Base-by-base conservation (phyloP, 2,113 vertebrate genomes). In the Dissostichus mawsoni region DNA sequence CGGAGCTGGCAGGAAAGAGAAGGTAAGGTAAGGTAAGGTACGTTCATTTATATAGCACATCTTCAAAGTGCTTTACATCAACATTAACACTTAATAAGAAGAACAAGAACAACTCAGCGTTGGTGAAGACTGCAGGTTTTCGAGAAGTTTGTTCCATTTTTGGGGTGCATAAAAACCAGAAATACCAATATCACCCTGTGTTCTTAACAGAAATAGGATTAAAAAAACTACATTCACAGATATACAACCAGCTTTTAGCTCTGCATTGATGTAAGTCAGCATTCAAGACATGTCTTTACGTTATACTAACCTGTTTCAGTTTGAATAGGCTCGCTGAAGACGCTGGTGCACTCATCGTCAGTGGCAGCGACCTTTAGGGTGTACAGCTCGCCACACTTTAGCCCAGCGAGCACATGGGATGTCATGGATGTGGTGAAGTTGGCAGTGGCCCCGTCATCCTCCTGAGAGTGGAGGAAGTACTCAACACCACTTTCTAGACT, bases 341-440 rank as follows among this genome's bases (percentile, higher is more conserved):
- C 8, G 17, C 94, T 95, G 83, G 85, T 91, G 84, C 95, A 96
- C 16, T 74, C 74, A 3, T 68, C 20, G 77, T 94, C 92, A 52
- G 44, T 78, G 23, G 86, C 87, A 17, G 88, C 74, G 0, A 92
- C 79, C 3, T 11, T 41, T 20, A 94, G 33, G 0, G 55, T 75
- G 41, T 92, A 85, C 44, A 20, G 1, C 58, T 87, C 11, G 3
- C 94, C 91, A 51, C 95, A 96, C 57, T 80, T 81, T 74, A 93
- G 76, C 11, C 86, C 81, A 0, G 52, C 80, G 62, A 94, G 65
- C 51, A 74, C 33, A 0, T 85, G 44, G 10, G 88, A 92, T 7
- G 89, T 89, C 47, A 67, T 69, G 0, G 12, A 2, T 0, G 90
- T 92, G 71, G 76, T 58, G 75, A 68, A 78, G 63, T 81, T 90